Evolutionary conservation across 1,140 invertebrate genomes (phyloP).

Genomic region (Drosophila watanabei): DNA sequence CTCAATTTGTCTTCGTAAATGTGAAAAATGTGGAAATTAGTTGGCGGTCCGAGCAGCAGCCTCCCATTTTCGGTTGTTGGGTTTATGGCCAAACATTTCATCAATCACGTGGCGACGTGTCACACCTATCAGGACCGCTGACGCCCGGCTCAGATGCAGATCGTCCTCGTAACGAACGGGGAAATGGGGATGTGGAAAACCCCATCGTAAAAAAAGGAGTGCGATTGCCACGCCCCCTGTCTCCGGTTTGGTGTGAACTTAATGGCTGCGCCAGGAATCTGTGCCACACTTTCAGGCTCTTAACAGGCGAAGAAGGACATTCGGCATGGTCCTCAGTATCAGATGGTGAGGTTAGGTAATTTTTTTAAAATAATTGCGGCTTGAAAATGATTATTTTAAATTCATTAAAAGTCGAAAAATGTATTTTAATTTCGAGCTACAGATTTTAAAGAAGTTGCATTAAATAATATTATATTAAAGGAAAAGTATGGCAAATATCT

Average conservation of each 20-base stretch:
- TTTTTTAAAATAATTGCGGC: background rate
- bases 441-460: too few species aligned
- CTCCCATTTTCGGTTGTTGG: conserved; percentile 24
- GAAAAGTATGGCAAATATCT: too few species aligned
- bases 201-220: conserved; percentile 64
- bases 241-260: conserved; percentile 42
- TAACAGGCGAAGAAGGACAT: conserved; percentile 37
- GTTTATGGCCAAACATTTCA: conserved; percentile 65
- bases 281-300: conserved; percentile 61
- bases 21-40: conserved; percentile 86
- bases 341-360: conserved; percentile 2
- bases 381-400: background rate
- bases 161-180: conserved; percentile 30
- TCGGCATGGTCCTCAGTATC: conserved; percentile 21
- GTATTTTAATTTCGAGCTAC: too few species aligned
- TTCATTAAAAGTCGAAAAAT: too few species aligned
- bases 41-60: conserved; percentile 55
- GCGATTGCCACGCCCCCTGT: conserved; percentile 59
- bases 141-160: conserved; percentile 63
- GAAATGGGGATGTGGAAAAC: too few species aligned
- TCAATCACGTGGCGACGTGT: conserved; percentile 77
- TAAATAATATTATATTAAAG: too few species aligned
- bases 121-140: conserved; percentile 77
- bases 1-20: conserved; percentile 86
- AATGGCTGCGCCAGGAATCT: conserved; percentile 50